Evolutionary conservation across 2,888 invertebrate species (phyloP).

Genomic region (Resseliella maxima): DNA sequence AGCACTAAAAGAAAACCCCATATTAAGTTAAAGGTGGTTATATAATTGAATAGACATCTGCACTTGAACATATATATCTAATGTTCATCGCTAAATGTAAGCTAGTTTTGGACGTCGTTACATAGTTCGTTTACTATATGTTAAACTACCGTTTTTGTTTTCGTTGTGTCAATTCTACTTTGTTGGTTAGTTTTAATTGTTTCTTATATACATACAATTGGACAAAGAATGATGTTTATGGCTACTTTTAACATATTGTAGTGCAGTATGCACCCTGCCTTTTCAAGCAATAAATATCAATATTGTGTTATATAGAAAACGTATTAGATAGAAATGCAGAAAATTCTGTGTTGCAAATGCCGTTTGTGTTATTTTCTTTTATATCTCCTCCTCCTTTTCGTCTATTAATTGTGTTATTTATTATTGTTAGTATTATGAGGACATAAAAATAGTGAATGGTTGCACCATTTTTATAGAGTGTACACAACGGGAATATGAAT

Average conservation of each 20-base stretch:
- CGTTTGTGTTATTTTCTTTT: background rate
- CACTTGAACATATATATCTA: no score
- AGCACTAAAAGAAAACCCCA: no score
- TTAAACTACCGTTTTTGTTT: background rate
- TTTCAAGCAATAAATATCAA: conserved; percentile 16
- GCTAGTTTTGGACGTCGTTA: no score
- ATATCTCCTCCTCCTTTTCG: background rate
- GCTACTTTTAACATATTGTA: background rate
- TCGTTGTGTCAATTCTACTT: background rate
- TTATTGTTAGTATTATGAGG: conserved; percentile 36
- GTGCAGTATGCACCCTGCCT: conserved; percentile 30
- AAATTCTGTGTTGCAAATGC: background rate
- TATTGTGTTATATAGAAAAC: background rate
- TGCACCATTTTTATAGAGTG: background rate
- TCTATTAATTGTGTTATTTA: background rate
- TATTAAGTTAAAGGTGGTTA: no score
- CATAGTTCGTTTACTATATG: no score
- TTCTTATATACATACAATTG: no score
- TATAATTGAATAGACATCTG: no score
- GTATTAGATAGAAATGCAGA: background rate
- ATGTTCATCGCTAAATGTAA: no score
- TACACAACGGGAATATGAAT: background rate
- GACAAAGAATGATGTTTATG: no score
- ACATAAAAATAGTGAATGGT: conserved; percentile 1
- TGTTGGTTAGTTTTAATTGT: conserved; percentile 26